Evolutionary conservation across 2,797 vertebrate genomes (phyloP).

Genomic region (Pteropus rufus): DNA sequence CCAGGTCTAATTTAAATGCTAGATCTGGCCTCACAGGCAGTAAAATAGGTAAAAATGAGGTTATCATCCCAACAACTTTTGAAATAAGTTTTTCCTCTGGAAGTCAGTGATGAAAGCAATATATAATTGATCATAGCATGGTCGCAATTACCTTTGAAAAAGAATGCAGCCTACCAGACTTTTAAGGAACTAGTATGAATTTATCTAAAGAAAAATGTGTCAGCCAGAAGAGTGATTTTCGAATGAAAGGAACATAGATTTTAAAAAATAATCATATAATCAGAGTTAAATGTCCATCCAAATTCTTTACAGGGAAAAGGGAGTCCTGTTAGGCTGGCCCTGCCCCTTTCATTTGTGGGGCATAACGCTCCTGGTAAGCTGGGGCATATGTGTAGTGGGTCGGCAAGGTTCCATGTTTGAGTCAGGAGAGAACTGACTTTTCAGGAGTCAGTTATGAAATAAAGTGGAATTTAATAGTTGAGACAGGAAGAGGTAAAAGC

Average conservation of each 20-base stretch:
- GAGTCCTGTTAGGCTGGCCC: neutral
- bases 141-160: neutral
- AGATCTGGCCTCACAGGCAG: neutral
- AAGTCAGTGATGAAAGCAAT: neutral
- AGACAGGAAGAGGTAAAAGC: neutral
- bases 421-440: neutral
- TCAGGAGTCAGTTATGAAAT: neutral
- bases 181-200: conserved; percentile 20
- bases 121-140: neutral
- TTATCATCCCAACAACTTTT: neutral
- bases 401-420: neutral
- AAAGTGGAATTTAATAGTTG: neutral
- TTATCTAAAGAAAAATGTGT: neutral
- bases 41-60: neutral
- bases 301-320: neutral
- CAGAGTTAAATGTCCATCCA: neutral
- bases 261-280: neutral
- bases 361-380: neutral
- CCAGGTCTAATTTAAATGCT: neutral
- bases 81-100: neutral
- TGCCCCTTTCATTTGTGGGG: neutral
- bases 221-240: neutral
- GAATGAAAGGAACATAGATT: neutral
- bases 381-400: neutral
- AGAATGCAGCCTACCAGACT: neutral